A percentile compares a stretch with the other conserved stretches of the same genome.
phyloP scores from a whole-genome alignment of 64 coral and sea anemone genomes.

The Acropora tenuis region DNA sequence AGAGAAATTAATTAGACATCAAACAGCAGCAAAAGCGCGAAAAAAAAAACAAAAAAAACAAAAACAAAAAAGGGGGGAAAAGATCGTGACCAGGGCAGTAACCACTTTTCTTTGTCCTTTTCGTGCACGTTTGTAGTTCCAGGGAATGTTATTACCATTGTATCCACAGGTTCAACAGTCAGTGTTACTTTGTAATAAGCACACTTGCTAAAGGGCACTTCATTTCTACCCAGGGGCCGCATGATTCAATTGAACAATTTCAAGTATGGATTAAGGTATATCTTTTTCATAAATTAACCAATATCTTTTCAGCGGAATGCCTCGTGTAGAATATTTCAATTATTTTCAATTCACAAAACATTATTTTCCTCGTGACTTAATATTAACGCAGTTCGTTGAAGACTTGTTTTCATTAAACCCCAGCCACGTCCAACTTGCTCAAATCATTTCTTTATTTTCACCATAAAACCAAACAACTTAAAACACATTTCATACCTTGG shows the following conservation, averaged over 20 bases:
- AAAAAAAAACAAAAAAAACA: not conserved
- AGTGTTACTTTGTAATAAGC: conserved; percentile 19
- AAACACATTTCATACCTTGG: too few species aligned
- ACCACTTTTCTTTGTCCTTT: not conserved
- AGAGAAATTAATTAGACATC: too few species aligned
- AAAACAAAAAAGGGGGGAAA: not conserved
- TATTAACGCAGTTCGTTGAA: conserved; percentile 9
- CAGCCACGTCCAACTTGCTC: too few species aligned
- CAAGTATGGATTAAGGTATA: conserved; percentile 29
- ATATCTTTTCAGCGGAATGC: conserved; percentile 31
- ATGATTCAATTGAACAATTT: conserved; percentile 12
- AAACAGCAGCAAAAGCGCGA: too few species aligned
- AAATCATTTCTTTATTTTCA: not conserved
- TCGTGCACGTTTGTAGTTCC: not conserved
- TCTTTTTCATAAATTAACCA: conserved; percentile 40
- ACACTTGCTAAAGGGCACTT: conserved; percentile 33
- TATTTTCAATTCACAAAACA: conserved; percentile 23
- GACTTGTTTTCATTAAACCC: not conserved
- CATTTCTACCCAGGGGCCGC: conserved; percentile 11
- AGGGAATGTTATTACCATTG: not conserved
- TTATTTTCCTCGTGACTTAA: conserved; percentile 34
- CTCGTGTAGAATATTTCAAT: conserved; percentile 6
- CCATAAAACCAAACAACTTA: not conserved
- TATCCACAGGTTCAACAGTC: not conserved
- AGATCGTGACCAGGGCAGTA: not conserved